phyloP scores from a whole-genome alignment of 2,113 vertebrate genomes.

The Eudyptes chrysolophus region DNA sequence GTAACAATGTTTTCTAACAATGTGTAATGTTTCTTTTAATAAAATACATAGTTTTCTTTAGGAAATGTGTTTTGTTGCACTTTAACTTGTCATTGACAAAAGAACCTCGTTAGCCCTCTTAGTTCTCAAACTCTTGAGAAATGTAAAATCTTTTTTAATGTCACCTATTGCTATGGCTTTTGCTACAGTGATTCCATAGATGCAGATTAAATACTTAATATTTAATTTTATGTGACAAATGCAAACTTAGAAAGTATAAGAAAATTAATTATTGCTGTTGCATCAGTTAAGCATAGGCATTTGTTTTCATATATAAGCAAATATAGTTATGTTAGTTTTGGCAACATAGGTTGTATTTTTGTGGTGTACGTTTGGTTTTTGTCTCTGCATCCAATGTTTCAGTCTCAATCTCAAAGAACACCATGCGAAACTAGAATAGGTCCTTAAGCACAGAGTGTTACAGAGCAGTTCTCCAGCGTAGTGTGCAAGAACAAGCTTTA shows the following conservation, averaged over 20 bases:
- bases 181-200: background rate
- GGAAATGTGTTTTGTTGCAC: background rate
- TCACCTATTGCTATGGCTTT: background rate
- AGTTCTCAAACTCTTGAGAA: background rate
- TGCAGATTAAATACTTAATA: background rate
- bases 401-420: background rate
- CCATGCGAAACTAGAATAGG: background rate
- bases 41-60: background rate
- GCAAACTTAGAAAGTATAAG: background rate
- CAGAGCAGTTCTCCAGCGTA: background rate
- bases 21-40: background rate
- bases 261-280: background rate
- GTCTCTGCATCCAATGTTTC: background rate
- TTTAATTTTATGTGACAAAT: background rate
- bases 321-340: background rate
- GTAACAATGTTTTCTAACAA: background rate
- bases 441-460: background rate
- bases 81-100: background rate
- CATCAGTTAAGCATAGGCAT: background rate
- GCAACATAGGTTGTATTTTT: background rate
- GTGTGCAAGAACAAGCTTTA: background rate
- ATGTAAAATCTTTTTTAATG: background rate
- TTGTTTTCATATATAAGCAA: background rate
- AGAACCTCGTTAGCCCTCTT: background rate
- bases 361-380: background rate